These are phyloP conservation scores for Chelonia mydas DNA, from an alignment of 2,797 vertebrate genomes.

Conservation along the genomic window DNA sequence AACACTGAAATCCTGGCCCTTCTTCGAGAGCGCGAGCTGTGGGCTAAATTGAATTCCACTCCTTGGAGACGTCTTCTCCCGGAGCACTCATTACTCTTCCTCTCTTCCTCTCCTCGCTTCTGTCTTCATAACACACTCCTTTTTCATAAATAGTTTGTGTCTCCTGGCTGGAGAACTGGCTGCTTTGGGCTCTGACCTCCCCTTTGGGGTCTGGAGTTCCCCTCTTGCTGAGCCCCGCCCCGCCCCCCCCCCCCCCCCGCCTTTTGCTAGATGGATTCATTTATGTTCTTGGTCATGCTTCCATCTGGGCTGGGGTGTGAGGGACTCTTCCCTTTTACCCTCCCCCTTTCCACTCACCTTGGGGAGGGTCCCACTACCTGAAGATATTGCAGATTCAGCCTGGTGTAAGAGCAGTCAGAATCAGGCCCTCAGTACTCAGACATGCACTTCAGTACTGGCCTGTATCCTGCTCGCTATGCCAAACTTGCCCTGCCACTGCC, in stretches of 20 bases:
- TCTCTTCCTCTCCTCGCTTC: background rate
- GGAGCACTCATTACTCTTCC: background rate
- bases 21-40: constrained; percentile 21
- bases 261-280: background rate
- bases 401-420: background rate
- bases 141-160: constrained; percentile 25
- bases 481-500: background rate
- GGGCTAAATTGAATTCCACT: constrained; percentile 30
- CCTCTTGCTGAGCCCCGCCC: background rate
- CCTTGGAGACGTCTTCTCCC: constrained; percentile 16
- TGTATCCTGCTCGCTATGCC: background rate
- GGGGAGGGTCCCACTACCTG: background rate
- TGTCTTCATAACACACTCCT: constrained; percentile 10
- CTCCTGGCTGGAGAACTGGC: background rate
- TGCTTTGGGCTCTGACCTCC: background rate
- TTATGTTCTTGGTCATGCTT: background rate
- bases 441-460: background rate
- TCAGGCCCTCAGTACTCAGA: background rate
- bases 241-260: no score
- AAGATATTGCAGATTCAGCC: background rate
- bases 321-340: background rate
- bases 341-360: background rate
- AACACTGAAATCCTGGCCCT: background rate
- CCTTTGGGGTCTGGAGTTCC: background rate
- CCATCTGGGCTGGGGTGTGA: background rate